Percentiles rank a stretch among this genome's conserved stretches.
Evolutionary conservation across 2,797 vertebrate genomes (phyloP).

Genomic region (Chelidonichthys spinosus): DNA sequence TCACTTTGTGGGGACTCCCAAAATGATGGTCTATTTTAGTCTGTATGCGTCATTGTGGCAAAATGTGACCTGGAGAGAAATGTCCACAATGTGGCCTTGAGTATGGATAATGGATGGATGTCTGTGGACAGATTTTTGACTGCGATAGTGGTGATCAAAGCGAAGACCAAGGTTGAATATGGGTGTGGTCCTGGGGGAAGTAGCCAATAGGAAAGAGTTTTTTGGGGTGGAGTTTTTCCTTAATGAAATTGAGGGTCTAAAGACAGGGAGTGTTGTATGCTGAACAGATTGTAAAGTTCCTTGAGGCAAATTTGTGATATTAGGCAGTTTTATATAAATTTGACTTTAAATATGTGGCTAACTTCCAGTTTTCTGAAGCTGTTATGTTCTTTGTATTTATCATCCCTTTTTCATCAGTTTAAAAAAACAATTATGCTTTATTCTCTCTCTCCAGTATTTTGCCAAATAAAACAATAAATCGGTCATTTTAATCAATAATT

Average conservation of each 20-base stretch:
- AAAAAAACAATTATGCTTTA: slow-evolving; percentile 25
- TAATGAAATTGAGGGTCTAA: no score
- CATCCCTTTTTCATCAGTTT: slow-evolving; percentile 15
- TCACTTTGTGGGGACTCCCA: not conserved
- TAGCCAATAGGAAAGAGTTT: no score
- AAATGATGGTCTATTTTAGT: not conserved
- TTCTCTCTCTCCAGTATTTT: slow-evolving; percentile 15
- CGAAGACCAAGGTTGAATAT: no score
- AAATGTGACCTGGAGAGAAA: not conserved
- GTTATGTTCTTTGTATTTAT: not conserved
- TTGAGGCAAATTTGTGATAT: no score
- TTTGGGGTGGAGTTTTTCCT: no score
- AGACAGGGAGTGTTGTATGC: no score
- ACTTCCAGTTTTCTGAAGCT: not conserved
- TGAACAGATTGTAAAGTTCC: no score
- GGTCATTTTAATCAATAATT: not conserved
- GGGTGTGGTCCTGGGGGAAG: not conserved
- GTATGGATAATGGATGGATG: no score
- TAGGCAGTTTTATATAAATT: no score
- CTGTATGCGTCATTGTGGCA: no score
- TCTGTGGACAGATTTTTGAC: no score
- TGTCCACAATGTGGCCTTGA: not conserved
- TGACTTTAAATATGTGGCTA: not conserved
- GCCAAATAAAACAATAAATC: slow-evolving; percentile 21
- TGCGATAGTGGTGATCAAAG: not conserved